Evolutionary conservation across 2,888 invertebrate species (phyloP).

Genomic region (Rosalia funebris): DNA sequence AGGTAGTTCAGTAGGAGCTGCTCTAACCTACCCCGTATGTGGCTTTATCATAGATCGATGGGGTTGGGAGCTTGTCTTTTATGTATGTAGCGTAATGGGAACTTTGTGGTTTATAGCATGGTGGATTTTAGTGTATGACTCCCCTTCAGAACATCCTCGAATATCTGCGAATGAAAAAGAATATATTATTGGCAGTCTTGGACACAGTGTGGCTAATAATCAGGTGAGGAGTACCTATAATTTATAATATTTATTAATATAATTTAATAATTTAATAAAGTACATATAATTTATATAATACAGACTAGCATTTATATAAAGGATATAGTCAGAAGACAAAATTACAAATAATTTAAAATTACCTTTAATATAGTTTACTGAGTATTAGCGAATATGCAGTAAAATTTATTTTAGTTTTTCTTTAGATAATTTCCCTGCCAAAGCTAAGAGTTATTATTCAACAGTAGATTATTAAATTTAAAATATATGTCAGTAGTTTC

Average conservation of each 20-base stretch:
- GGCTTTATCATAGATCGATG: constrained; percentile 72
- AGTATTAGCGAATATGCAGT: too few species aligned
- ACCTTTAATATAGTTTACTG: too few species aligned
- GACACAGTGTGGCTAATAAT: constrained; percentile 59
- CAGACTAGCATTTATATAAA: too few species aligned
- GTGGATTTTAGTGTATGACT: constrained; percentile 72
- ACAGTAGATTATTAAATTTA: too few species aligned
- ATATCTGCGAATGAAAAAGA: constrained; percentile 70
- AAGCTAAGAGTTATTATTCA: too few species aligned
- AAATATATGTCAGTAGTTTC: too few species aligned
- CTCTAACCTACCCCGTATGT: constrained; percentile 76
- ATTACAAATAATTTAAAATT: too few species aligned
- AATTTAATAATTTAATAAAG: too few species aligned
- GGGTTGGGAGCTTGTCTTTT: constrained; percentile 80
- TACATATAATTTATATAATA: too few species aligned
- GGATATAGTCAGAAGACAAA: too few species aligned
- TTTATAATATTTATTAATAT: not conserved
- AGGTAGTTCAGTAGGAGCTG: constrained; percentile 75
- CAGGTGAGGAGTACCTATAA: not conserved
- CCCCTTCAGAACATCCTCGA: constrained; percentile 73
- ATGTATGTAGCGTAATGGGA: constrained; percentile 71
- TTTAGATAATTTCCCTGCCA: too few species aligned
- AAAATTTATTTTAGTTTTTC: too few species aligned
- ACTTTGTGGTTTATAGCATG: constrained; percentile 74
- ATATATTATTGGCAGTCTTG: constrained; percentile 69